Base-by-base conservation (phyloP, 2,113 vertebrate species). In the Chionomys nivalis region DNA sequence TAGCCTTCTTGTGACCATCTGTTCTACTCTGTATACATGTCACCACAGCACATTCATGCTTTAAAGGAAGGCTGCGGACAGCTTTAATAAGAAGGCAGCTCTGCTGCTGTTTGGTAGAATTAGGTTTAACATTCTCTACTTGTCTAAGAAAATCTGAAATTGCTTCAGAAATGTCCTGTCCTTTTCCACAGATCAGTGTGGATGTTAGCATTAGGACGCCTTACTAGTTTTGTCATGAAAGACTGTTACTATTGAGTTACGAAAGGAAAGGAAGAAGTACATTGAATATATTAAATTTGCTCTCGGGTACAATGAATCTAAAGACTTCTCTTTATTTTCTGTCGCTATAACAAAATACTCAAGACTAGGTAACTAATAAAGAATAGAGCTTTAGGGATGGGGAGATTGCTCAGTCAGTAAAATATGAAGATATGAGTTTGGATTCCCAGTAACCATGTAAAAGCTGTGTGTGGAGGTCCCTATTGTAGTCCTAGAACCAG, bases 61-160 rank as follows among this genome's bases (percentile, higher is more conserved):
- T 28, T 11, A 10, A 42, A 31, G 21, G 0, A 2, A 68, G 68
- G 39, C 17, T 61, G 4, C 10, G 0, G 26, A 6, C 19, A 23
- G 23, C 77, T 42, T 55, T 66, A 70, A n/a, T 4, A 68, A 82
- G 77, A 73, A 44, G 7, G 10, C 16, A n/a, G n/a, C 70, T 16
- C 4, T 28, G 24, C 12, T 36, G 31, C 49, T 23, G 23, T 31
- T 63, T 52, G 42, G 44, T 78, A 28, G 79, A 87, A 68, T n/a
- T 9, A 79, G 47, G 55, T 21, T 87, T 68, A 49, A 87, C 33
- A 2, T 52, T 82, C 16, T 73, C 66, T 55, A 31, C 11, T 81
- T 63, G 47, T 89, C 70, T 73, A 65, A 55, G 31, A 83, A 49
- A n/a, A 82, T 36, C 52, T 76, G 5, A 36, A 76, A 24, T 77